These are phyloP conservation scores for Borostomias antarcticus DNA, from an alignment of 2,797 vertebrate species.

Conservation along the genomic window DNA sequence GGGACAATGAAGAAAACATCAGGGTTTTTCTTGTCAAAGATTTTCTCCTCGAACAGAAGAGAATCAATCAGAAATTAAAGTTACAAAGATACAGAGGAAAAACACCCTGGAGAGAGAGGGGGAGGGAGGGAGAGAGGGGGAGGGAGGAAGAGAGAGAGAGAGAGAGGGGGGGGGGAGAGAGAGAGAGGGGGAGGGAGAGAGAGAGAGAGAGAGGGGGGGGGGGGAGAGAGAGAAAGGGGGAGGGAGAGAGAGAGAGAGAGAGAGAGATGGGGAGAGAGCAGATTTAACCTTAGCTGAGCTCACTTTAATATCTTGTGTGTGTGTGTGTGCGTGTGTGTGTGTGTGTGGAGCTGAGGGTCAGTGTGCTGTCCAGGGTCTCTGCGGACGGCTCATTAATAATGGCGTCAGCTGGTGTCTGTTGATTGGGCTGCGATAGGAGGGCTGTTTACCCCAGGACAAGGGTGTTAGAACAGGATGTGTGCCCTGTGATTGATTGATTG, in stretches of 20 bases:
- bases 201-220: not conserved
- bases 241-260: slow-evolving; percentile 21
- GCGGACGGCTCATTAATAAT: slow-evolving; percentile 52
- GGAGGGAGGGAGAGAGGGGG: not conserved
- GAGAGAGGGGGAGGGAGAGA: not conserved
- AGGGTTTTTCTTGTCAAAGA: not conserved
- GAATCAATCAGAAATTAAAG: not conserved
- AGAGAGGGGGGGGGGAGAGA: not conserved
- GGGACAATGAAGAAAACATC: too few relatives aligned
- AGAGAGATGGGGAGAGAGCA: slow-evolving; percentile 37
- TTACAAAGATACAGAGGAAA: not conserved
- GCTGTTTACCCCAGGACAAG: too few relatives aligned
- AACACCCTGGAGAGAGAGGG: not conserved
- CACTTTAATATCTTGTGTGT: slow-evolving; percentile 58
- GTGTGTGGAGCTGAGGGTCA: slow-evolving; percentile 53
- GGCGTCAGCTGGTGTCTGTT: too few relatives aligned
- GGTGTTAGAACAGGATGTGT: too few relatives aligned
- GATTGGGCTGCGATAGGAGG: too few relatives aligned
- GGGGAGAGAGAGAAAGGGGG: slow-evolving; percentile 45
- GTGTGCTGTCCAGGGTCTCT: slow-evolving; percentile 43
- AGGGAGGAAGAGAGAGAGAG: not conserved
- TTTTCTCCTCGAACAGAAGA: not conserved
- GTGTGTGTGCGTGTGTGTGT: too few relatives aligned
- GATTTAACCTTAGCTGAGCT: slow-evolving; percentile 52
- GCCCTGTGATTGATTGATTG: too few relatives aligned